Evolutionary conservation across 2,797 vertebrate species (phyloP).

Genomic region (Nasua narica): DNA sequence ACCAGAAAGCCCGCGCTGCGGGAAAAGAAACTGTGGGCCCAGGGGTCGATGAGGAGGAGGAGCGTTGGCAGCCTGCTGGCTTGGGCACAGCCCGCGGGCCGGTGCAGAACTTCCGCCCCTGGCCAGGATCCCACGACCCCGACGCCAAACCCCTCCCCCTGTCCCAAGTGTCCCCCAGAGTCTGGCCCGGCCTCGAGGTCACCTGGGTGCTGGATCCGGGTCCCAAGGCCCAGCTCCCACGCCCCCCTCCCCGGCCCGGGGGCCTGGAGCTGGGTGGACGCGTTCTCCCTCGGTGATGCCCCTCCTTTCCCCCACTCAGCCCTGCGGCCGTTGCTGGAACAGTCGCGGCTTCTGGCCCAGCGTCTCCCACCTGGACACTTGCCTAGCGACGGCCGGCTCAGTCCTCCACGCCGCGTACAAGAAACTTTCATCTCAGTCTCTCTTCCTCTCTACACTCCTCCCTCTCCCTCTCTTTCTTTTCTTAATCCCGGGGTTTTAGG

Average conservation of each 20-base stretch:
- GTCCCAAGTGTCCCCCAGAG: constrained; percentile 18
- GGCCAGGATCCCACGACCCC: not conserved
- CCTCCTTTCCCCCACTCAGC: not conserved
- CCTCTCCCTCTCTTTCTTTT: constrained; percentile 82
- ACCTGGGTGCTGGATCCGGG: constrained; percentile 14
- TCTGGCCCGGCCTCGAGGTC: not conserved
- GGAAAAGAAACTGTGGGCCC: not conserved
- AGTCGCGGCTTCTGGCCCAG: constrained; percentile 10
- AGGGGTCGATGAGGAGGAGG: not conserved
- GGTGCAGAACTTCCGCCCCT: constrained; percentile 16
- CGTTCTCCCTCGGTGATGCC: not conserved
- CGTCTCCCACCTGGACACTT: constrained; percentile 58
- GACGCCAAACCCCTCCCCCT: not conserved
- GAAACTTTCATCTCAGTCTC: constrained; percentile 72
- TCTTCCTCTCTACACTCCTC: not conserved
- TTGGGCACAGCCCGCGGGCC: not conserved
- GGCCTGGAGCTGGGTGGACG: not conserved
- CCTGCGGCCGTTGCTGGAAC: not conserved
- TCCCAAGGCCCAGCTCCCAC: not conserved
- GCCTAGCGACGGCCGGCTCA: constrained; percentile 43
- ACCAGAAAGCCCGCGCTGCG: not conserved
- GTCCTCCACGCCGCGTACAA: not conserved
- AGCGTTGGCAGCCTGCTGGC: not conserved
- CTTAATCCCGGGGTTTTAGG: constrained; percentile 92
- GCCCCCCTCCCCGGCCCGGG: not conserved